Evolutionary conservation across 1,140 invertebrate genomes (phyloP).

Genomic region (Drosophila grimshawi): DNA sequence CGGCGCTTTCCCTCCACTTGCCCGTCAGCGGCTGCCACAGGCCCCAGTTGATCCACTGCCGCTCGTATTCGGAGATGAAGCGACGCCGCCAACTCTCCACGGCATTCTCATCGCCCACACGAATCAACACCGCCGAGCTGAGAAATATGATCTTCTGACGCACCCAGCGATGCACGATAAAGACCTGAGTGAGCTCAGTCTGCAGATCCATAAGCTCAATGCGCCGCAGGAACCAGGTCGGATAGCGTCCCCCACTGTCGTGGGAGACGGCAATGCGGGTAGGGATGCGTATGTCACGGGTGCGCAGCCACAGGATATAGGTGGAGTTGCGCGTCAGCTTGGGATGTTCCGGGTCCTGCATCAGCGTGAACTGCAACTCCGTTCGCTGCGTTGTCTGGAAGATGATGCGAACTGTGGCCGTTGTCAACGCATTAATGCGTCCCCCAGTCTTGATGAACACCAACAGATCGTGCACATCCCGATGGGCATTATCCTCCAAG

Average conservation of each 20-base stretch:
- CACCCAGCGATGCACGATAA: constrained; percentile 40
- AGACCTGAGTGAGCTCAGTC: constrained; percentile 39
- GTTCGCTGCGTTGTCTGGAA: constrained; percentile 6
- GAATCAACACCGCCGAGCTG: constrained; percentile 24
- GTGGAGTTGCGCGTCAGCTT: constrained; percentile 36
- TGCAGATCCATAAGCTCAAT: constrained; percentile 53
- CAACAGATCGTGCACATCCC: constrained; percentile 48
- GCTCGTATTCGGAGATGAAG: constrained; percentile 27
- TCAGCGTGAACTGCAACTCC: constrained; percentile 21
- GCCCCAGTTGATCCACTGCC: constrained; percentile 49
- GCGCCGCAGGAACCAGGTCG: constrained; percentile 48
- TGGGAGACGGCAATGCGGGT: constrained; percentile 41
- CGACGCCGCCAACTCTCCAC: constrained; percentile 11
- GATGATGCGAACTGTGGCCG: constrained; percentile 35
- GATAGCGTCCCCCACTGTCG: constrained; percentile 52
- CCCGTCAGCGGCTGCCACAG: constrained; percentile 56
- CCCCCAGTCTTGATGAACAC: constrained; percentile 49
- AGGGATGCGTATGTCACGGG: constrained; percentile 55
- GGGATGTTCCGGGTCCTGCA: constrained; percentile 47
- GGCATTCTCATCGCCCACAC: background rate
- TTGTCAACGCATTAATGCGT: constrained; percentile 33
- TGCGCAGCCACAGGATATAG: constrained; percentile 39
- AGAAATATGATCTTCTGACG: constrained; percentile 14
- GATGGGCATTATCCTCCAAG: background rate
- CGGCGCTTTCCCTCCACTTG: constrained; percentile 36